Conservation (phyloP, 2,113 vertebrate species). For the Gnathonemus longibarbis region DNA sequence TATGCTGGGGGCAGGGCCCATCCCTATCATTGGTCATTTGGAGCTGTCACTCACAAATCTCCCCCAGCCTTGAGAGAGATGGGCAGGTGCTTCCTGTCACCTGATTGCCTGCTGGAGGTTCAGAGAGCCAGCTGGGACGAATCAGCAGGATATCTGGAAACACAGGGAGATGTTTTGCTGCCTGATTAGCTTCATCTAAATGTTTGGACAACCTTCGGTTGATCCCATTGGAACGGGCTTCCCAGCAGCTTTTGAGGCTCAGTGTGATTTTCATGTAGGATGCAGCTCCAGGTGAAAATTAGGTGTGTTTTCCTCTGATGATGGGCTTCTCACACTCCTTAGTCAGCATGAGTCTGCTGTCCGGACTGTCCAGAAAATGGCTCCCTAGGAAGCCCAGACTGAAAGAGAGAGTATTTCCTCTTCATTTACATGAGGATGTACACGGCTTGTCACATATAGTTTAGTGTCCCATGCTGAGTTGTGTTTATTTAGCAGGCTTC, state of each 20-base stretch:
- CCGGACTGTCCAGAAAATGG: not conserved
- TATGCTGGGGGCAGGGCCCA: not conserved
- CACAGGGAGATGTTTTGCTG: not conserved
- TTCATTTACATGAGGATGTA: not conserved
- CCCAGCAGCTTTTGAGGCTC: not conserved
- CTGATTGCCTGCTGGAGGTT: not conserved
- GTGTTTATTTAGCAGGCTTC: not conserved
- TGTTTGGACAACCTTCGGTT: not conserved
- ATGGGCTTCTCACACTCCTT: not conserved
- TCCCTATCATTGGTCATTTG: not conserved
- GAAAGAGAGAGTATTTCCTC: not conserved
- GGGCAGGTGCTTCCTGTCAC: not conserved
- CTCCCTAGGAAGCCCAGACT: not conserved
- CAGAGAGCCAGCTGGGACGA: not conserved
- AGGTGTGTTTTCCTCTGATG: not conserved
- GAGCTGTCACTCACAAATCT: not conserved
- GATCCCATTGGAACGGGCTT: not conserved
- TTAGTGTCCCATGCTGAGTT: not conserved
- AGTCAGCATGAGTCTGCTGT: not conserved
- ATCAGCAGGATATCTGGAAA: not conserved
- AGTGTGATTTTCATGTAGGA: not conserved
- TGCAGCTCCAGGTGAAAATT: not conserved
- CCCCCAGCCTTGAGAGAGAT: not conserved
- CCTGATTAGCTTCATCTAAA: not conserved
- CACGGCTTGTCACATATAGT: not conserved